Percentiles rank a stretch among this genome's conserved stretches.
Evolutionary conservation across 1,140 invertebrate species (phyloP).

Genomic region (Conopomorpha cramerella): DNA sequence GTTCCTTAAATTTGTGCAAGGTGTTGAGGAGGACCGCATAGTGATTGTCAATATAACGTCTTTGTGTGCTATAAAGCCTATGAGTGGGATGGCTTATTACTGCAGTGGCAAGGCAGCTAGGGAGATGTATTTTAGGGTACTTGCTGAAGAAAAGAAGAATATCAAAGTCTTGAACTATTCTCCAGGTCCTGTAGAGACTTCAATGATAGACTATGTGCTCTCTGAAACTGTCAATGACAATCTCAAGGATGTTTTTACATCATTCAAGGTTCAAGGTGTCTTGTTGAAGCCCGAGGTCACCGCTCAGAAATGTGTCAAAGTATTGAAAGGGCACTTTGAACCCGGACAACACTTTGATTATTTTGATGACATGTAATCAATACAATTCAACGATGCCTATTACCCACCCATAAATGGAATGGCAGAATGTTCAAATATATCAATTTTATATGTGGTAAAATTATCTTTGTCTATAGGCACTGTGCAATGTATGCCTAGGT

Average conservation of each 20-base stretch:
- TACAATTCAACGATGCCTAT: neutral
- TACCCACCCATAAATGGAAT: too few relatives aligned
- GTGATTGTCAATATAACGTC: conserved; percentile 89
- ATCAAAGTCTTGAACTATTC: conserved; percentile 88
- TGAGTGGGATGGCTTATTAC: conserved; percentile 78
- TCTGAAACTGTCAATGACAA: conserved; percentile 64
- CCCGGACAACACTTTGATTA: conserved; percentile 88
- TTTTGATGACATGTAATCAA: conserved; percentile 66
- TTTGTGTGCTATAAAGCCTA: conserved; percentile 75
- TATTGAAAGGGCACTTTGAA: conserved; percentile 77
- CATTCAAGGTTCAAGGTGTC: conserved; percentile 62
- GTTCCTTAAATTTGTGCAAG: conserved; percentile 73
- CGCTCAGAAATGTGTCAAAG: conserved; percentile 70
- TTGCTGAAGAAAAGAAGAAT: conserved; percentile 80
- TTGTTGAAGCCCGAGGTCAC: conserved; percentile 79
- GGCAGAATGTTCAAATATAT: too few relatives aligned
- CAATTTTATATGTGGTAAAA: too few relatives aligned
- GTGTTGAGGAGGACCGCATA: conserved; percentile 36
- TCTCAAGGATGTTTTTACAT: conserved; percentile 64
- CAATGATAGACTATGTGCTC: conserved; percentile 79
- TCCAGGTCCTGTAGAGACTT: conserved; percentile 90
- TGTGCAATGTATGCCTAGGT: too few relatives aligned
- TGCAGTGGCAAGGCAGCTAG: conserved; percentile 88
- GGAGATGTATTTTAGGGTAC: conserved; percentile 87
- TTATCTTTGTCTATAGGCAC: too few relatives aligned